Conservation (phyloP, 1,140 invertebrate species). For the Augochlora pura region DNA sequence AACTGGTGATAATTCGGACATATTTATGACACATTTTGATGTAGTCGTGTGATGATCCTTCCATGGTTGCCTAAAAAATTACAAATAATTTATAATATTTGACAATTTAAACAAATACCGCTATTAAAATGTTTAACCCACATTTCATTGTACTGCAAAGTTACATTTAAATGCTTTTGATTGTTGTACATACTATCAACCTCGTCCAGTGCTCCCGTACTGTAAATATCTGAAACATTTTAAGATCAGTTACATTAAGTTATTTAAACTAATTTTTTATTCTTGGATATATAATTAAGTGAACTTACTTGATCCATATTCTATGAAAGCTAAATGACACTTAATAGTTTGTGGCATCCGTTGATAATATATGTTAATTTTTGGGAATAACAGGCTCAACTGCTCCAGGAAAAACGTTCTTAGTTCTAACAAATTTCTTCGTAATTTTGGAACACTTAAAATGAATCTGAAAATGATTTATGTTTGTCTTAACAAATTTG, state of each 20-base stretch:
- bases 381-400: constrained; percentile 78
- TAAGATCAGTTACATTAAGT: constrained; percentile 1
- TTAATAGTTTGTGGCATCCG: constrained; percentile 83
- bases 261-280: constrained; percentile 2
- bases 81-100: constrained; percentile 27
- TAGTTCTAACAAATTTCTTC: constrained; percentile 80
- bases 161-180: constrained; percentile 85
- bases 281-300: background rate
- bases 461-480: constrained; percentile 80
- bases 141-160: constrained; percentile 83
- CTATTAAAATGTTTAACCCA: constrained; percentile 61
- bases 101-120: constrained; percentile 3
- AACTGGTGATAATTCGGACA: constrained; percentile 77
- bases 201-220: constrained; percentile 74
- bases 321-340: constrained; percentile 86
- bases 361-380: constrained; percentile 80
- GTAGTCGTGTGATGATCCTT: constrained; percentile 67
- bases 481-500: constrained; percentile 24
- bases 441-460: constrained; percentile 82
- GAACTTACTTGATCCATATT: constrained; percentile 81
- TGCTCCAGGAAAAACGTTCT: constrained; percentile 82
- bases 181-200: constrained; percentile 71
- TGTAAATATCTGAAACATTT: constrained; percentile 73
- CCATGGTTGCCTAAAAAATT: constrained; percentile 74
- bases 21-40: constrained; percentile 79